Conservation (phyloP, 2,797 vertebrate genomes). For the Galaxias olidus region DNA sequence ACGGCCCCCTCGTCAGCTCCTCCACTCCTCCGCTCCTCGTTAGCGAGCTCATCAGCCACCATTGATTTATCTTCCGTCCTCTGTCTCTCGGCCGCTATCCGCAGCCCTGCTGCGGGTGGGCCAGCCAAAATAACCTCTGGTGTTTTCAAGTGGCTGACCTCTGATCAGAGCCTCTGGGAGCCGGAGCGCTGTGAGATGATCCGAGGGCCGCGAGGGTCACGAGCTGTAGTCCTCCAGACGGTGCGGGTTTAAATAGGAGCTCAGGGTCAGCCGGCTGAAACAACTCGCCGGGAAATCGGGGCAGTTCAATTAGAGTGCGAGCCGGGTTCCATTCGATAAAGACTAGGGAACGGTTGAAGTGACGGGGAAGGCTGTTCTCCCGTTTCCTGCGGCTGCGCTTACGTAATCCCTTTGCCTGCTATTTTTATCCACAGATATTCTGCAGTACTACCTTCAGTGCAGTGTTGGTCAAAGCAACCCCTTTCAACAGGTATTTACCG, state of each 20-base stretch:
- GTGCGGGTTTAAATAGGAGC: no score
- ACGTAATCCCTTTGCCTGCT: background rate
- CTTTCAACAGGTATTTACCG: slow-evolving; percentile 8
- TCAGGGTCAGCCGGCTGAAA: no score
- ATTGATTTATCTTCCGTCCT: background rate
- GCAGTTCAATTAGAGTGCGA: background rate
- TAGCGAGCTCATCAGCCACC: background rate
- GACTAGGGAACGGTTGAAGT: background rate
- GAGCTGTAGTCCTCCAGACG: no score
- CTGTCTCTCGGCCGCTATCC: background rate
- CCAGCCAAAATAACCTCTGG: background rate
- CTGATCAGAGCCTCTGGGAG: no score
- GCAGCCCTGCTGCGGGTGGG: background rate
- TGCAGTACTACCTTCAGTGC: slow-evolving; percentile 15
- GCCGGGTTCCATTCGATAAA: background rate
- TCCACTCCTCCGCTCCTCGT: background rate
- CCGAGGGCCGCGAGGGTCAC: no score
- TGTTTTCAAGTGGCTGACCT: background rate
- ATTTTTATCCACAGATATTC: background rate
- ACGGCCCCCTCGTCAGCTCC: background rate
- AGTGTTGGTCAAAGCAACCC: slow-evolving; percentile 14
- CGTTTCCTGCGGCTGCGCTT: background rate
- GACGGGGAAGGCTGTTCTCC: background rate
- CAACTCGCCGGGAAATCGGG: no score
- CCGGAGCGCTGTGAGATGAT: no score